These are phyloP conservation scores for Lithophane semibrunnea DNA, from an alignment of 2,888 invertebrate species.

Conservation along the genomic window DNA sequence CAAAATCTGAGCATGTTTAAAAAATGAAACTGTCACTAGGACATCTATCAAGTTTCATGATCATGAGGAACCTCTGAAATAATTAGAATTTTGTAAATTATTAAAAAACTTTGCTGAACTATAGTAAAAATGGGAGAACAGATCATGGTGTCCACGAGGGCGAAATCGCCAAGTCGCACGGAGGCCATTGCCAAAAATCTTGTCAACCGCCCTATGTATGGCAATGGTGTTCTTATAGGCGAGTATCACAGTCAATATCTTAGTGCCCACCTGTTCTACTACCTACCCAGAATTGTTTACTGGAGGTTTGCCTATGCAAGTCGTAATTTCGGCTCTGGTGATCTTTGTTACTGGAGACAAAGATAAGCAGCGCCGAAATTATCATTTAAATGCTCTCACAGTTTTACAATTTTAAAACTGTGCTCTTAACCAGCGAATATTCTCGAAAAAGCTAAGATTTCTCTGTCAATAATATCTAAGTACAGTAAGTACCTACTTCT, in stretches of 20 bases:
- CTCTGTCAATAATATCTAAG: not conserved
- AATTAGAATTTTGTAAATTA: not conserved
- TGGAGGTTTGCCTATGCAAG: not conserved
- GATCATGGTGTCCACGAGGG: slow-evolving; percentile 71
- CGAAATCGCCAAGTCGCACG: slow-evolving; percentile 81
- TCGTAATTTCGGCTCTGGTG: no score
- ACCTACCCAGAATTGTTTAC: not conserved
- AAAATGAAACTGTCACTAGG: slow-evolving; percentile 17
- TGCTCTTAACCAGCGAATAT: not conserved
- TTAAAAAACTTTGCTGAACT: slow-evolving; percentile 4
- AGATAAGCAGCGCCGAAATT: not conserved
- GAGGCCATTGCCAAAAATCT: slow-evolving; percentile 80
- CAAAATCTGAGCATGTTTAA: not conserved
- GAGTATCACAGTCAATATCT: slow-evolving; percentile 51
- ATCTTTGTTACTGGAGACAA: no score
- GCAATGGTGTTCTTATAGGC: slow-evolving; percentile 82
- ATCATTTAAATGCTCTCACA: not conserved
- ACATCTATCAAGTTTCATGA: slow-evolving; percentile 18
- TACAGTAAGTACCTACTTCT: not conserved
- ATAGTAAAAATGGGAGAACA: slow-evolving; percentile 33
- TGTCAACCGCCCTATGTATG: slow-evolving; percentile 74
- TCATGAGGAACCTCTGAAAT: not conserved
- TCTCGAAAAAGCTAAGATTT: not conserved
- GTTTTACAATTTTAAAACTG: not conserved
- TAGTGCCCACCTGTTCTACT: not conserved